These are phyloP conservation scores for Melanaphis sacchari DNA, from an alignment of 1,140 invertebrate species.

Conservation along the genomic window DNA sequence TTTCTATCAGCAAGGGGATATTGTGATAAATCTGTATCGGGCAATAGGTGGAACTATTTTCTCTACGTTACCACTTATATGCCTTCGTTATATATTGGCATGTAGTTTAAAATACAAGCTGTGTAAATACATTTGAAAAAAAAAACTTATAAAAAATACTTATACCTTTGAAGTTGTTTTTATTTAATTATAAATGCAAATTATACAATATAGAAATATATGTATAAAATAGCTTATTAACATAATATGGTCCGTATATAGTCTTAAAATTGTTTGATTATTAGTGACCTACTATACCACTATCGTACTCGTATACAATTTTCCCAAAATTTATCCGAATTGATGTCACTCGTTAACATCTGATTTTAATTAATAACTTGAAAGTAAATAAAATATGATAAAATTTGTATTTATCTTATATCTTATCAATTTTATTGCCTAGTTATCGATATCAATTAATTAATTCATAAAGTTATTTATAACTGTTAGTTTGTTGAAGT, in stretches of 20 bases:
- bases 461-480: too few species aligned
- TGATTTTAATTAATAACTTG: background rate
- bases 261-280: background rate
- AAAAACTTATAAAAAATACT: background rate
- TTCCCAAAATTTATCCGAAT: background rate
- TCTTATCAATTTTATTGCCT: too few species aligned
- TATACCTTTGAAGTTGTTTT: background rate
- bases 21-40: background rate
- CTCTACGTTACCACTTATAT: too few species aligned
- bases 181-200: background rate
- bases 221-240: background rate
- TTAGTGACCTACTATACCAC: background rate
- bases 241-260: background rate
- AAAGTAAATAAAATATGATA: background rate
- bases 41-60: background rate
- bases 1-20: background rate
- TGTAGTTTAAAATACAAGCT: too few species aligned
- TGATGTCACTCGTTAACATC: background rate
- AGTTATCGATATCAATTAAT: too few species aligned
- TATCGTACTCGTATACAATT: background rate
- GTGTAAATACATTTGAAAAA: too few species aligned
- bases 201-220: background rate
- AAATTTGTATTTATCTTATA: too few species aligned
- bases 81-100: background rate
- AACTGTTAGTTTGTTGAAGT: too few species aligned